A percentile compares a stretch with the other conserved stretches of the same genome.
These are phyloP conservation scores for Natator depressus DNA, from an alignment of 2,113 vertebrate genomes.

Conservation along the genomic window DNA sequence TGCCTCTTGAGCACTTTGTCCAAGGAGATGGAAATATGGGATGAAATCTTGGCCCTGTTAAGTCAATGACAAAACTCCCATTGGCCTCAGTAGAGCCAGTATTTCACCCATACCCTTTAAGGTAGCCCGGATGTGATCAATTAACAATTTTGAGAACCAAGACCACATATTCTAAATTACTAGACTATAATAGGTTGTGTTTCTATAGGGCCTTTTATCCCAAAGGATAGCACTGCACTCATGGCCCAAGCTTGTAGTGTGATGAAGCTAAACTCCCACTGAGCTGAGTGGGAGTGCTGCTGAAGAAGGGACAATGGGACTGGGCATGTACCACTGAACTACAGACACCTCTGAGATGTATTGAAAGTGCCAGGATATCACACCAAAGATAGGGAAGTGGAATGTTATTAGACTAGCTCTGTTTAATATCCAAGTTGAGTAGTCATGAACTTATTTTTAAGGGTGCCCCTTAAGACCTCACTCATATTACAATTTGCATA, in stretches of 20 bases:
- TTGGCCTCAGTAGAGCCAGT: background rate
- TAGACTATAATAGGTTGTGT: background rate
- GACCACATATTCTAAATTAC: background rate
- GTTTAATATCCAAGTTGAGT: background rate
- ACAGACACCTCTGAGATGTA: background rate
- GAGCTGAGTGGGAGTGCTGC: background rate
- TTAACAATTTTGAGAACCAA: background rate
- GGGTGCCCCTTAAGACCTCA: background rate
- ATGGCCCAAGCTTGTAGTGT: background rate
- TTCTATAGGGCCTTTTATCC: background rate
- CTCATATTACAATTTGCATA: background rate
- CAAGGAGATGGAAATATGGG: background rate
- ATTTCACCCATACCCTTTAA: background rate
- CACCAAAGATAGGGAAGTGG: background rate
- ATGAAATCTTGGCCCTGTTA: background rate
- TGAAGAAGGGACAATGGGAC: background rate
- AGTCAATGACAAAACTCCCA: background rate
- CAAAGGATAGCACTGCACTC: background rate
- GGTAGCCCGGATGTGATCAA: background rate
- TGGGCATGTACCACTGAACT: background rate
- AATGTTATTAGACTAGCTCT: background rate
- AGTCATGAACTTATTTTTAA: background rate
- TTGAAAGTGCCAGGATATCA: background rate
- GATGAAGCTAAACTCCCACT: background rate
- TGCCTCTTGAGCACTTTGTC: background rate